Percentiles rank a stretch among this genome's conserved stretches.
Evolutionary conservation across 2,113 vertebrate genomes (phyloP).

Genomic region (Promerops cafer): DNA sequence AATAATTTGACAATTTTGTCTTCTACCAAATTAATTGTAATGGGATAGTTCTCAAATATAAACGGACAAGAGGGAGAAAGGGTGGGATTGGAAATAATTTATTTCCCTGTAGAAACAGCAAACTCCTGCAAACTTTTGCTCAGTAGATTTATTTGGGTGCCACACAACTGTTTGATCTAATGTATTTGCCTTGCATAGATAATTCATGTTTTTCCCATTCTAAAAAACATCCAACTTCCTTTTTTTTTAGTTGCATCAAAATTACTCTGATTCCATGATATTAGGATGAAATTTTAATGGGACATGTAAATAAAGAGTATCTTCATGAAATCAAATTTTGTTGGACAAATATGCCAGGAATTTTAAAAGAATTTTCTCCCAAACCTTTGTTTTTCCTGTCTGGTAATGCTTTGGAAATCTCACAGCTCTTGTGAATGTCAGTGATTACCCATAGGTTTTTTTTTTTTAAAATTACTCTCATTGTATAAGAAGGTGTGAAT

Average conservation of each 20-base stretch:
- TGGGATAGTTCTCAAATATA: background rate
- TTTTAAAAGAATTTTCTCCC: background rate
- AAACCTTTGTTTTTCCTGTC: background rate
- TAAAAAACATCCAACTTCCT: background rate
- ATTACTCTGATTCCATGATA: background rate
- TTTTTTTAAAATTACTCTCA: background rate
- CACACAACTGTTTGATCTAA: background rate
- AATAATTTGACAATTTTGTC: slow-evolving; percentile 40
- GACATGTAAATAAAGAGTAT: background rate
- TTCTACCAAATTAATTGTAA: background rate
- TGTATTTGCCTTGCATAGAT: background rate
- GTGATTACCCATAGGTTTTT: background rate
- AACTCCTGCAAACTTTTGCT: background rate
- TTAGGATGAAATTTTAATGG: background rate
- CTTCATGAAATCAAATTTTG: background rate
- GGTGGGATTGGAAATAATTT: background rate
- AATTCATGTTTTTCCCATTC: background rate
- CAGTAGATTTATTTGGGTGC: background rate
- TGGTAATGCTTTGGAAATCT: background rate
- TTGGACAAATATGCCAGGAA: background rate
- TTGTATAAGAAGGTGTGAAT: background rate
- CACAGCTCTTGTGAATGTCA: background rate
- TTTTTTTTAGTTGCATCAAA: background rate
- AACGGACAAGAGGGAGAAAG: background rate
- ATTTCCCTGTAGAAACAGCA: background rate